Conservation (phyloP, 2,113 vertebrate genomes). For the Dolichotis patagonum region DNA sequence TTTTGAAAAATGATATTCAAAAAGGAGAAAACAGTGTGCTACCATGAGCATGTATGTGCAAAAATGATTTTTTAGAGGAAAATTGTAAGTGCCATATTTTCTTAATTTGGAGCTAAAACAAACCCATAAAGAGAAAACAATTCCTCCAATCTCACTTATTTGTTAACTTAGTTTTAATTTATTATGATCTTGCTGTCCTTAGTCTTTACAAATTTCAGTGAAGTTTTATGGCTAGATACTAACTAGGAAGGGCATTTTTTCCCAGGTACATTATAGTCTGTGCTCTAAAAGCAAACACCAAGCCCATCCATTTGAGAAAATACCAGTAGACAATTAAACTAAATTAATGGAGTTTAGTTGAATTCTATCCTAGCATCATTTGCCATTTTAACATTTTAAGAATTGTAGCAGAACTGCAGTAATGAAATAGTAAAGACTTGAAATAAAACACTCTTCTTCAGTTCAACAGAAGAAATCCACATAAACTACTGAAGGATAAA, state of each 20-base stretch:
- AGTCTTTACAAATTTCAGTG: slow-evolving; percentile 27
- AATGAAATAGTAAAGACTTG: too few species aligned
- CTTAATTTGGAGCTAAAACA: background rate
- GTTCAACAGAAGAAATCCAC: background rate
- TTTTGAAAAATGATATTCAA: background rate
- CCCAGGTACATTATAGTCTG: background rate
- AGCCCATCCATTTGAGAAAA: background rate
- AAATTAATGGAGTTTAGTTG: background rate
- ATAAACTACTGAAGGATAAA: background rate
- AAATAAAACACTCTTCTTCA: slow-evolving; percentile 39
- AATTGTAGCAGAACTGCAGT: background rate
- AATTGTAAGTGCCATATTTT: background rate
- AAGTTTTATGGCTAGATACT: background rate
- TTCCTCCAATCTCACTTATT: slow-evolving; percentile 33
- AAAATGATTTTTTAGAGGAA: background rate
- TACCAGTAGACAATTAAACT: background rate
- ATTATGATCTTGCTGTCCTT: background rate
- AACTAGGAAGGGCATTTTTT: background rate
- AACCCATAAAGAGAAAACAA: slow-evolving; percentile 7
- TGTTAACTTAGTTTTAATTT: slow-evolving; percentile 31
- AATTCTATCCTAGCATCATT: slow-evolving; percentile 9
- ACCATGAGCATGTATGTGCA: background rate
- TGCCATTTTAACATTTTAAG: slow-evolving; percentile 59
- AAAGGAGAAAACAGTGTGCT: background rate
- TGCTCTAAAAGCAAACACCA: background rate